These are phyloP conservation scores for Chironomus striatipennis DNA, from an alignment of 1,140 invertebrate genomes.

Conservation along the genomic window DNA sequence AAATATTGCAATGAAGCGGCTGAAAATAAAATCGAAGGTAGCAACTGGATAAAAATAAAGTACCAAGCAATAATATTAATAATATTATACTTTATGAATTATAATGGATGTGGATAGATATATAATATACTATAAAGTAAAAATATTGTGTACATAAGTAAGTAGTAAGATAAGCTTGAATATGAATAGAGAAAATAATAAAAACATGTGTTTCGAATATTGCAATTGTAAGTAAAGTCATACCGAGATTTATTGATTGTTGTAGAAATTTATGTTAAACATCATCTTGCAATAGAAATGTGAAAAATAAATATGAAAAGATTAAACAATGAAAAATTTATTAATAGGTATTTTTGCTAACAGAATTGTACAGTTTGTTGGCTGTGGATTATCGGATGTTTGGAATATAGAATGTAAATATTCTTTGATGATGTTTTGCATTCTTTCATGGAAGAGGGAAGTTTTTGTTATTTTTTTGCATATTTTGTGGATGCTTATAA, in stretches of 20 bases:
- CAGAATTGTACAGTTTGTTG: too few species aligned
- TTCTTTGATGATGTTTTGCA: too few species aligned
- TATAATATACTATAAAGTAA: too few species aligned
- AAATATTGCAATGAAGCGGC: not conserved
- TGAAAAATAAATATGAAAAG: not conserved
- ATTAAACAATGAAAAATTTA: not conserved
- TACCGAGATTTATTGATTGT: constrained; percentile 14
- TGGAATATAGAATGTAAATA: too few species aligned
- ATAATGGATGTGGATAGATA: not conserved
- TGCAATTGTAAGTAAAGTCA: not conserved
- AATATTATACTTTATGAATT: constrained; percentile 12
- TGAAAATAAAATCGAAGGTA: constrained; percentile 3
- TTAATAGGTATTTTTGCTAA: too few species aligned
- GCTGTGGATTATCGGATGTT: too few species aligned
- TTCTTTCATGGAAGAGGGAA: too few species aligned
- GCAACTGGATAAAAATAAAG: not conserved
- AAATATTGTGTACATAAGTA: not conserved
- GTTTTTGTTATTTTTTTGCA: too few species aligned
- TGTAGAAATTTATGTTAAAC: constrained; percentile 19
- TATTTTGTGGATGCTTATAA: too few species aligned
- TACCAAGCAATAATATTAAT: not conserved
- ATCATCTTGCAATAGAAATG: not conserved
- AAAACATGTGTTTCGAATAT: not conserved
- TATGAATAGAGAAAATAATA: not conserved
- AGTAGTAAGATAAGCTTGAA: not conserved